A percentile compares a stretch with the other conserved stretches of the same genome.
Conservation (phyloP, 2,888 invertebrate species). For the Agrilus mali region DNA sequence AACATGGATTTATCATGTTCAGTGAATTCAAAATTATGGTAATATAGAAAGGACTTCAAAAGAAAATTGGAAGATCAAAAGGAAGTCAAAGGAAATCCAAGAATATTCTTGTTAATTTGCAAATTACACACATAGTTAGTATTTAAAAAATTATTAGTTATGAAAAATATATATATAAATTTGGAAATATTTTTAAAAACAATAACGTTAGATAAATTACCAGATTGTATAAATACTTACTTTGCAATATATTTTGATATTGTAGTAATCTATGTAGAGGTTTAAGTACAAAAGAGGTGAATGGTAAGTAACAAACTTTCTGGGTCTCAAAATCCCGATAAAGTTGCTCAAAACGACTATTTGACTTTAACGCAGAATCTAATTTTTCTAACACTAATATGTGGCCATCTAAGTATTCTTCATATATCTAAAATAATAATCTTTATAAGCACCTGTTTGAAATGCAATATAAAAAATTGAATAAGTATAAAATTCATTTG, state of each 20-base stretch:
- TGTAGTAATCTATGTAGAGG: conserved; percentile 77
- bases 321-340: conserved; percentile 70
- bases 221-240: conserved; percentile 37
- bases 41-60: no score
- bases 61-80: no score
- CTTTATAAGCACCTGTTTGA: neutral
- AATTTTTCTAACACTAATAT: conserved; percentile 64
- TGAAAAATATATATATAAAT: no score
- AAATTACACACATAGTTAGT: no score
- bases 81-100: no score
- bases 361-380: conserved; percentile 63
- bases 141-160: no score
- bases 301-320: conserved; percentile 76
- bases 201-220: neutral
- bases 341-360: conserved; percentile 53
- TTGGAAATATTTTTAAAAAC: neutral
- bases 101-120: no score
- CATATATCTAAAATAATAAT: conserved; percentile 43
- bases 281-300: conserved; percentile 69
- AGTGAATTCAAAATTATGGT: no score
- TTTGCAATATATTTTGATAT: conserved; percentile 64
- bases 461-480: no score
- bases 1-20: no score
- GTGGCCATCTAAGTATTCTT: conserved; percentile 61
- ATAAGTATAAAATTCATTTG: neutral